Conservation (phyloP, 2,888 invertebrate genomes). For the Chloromyia formosa region DNA sequence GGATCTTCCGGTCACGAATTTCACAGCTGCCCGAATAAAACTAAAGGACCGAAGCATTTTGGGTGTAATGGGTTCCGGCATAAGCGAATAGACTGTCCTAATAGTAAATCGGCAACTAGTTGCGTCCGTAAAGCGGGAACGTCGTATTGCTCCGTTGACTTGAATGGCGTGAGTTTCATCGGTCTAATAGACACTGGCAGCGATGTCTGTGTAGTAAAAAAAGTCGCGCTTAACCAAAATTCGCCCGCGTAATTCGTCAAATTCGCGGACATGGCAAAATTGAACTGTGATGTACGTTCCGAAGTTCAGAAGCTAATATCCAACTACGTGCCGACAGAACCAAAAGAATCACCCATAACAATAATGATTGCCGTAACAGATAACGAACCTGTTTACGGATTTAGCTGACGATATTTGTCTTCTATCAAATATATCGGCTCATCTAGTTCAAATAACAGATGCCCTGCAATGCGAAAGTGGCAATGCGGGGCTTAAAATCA, state of each 20-base stretch:
- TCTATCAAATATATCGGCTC: no score
- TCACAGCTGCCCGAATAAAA: background rate
- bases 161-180: background rate
- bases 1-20: background rate
- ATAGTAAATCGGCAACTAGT: background rate
- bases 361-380: background rate
- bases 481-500: no score
- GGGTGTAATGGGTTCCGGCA: no score
- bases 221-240: no score
- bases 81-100: background rate
- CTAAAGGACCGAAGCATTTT: no score
- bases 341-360: background rate
- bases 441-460: no score
- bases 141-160: no score
- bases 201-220: background rate
- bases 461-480: no score
- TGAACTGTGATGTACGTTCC: background rate
- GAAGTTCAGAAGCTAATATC: background rate
- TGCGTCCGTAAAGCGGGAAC: no score
- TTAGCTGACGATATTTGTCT: no score
- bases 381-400: constrained; percentile 10
- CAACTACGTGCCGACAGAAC: background rate
- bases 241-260: no score
- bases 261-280: background rate
- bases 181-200: constrained; percentile 2